Base-by-base conservation (phyloP, 2,888 invertebrate species). In the Xiphydria camelus region DNA sequence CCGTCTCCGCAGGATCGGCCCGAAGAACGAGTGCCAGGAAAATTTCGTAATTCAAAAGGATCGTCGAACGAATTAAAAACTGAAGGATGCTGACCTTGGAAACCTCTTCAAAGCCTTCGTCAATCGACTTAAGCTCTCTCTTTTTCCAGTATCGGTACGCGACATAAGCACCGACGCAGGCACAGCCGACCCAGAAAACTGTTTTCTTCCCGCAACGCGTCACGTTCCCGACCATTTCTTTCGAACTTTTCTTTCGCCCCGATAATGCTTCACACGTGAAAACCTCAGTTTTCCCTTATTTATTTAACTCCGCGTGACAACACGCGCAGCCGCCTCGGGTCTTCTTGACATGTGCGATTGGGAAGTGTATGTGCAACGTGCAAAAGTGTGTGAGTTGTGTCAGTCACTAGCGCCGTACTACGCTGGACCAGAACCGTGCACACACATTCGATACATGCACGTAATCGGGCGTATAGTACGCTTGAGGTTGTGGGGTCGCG, bases 31-130 rank as follows among this genome's bases (percentile, higher is more conserved):
- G n/a, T n/a, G n/a, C n/a, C n/a, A n/a, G n/a, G n/a, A n/a, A n/a
- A n/a, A n/a, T n/a, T n/a, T n/a, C n/a, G n/a, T n/a, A n/a, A n/a
- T n/a, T n/a, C n/a, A n/a, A n/a, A n/a, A n/a, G n/a, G n/a, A n/a
- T n/a, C n/a, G n/a, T n/a, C n/a, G n/a, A n/a, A n/a, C n/a, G n/a
- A n/a, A 9, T 29, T 29, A 4, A 26, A 34, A 41, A 33, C 35
- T 41, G 33, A 18, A 15, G 36, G 41, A 44, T 46, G 53, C 64
- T 59, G 64, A 76, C 76, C 71, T 73, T 73, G 12, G 70, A 65
- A 21, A 76, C 70, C 53, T 77, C 77, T 44, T 76, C 76, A 42
- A 77, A 77, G 19, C 76, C 76, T 59, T 77, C 76, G 47, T 77
- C 76, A 44, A 76, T 73, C 9, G 70, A 66, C 49, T 70, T 73